A percentile compares a stretch with the other conserved stretches of the same genome.
These are phyloP conservation scores for Solenopsis fugax DNA, from an alignment of 1,140 invertebrate genomes.

Conservation along the genomic window DNA sequence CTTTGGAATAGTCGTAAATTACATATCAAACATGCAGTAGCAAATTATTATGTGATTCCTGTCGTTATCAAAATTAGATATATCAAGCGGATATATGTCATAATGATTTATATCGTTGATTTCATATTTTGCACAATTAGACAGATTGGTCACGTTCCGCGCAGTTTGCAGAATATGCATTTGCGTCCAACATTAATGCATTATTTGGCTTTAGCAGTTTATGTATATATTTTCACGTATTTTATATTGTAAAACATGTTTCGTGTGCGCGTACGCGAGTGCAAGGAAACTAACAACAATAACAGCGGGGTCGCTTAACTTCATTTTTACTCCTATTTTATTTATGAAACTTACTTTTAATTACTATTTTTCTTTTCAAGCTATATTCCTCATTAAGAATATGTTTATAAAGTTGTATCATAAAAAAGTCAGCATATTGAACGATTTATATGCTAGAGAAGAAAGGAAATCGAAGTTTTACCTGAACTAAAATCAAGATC, in stretches of 20 bases:
- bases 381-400: neutral
- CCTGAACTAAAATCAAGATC: neutral
- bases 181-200: conserved; percentile 26
- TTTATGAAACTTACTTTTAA: neutral
- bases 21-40: conserved; percentile 13
- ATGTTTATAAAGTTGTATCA: neutral
- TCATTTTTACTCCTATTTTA: neutral
- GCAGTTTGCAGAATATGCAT: conserved; percentile 16
- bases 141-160: conserved; percentile 52
- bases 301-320: neutral
- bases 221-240: conserved; percentile 16
- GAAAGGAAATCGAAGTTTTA: neutral
- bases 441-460: neutral
- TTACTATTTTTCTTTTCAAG: neutral
- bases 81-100: conserved; percentile 30
- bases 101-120: conserved; percentile 54
- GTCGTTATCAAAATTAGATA: conserved; percentile 38
- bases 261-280: neutral
- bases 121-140: conserved; percentile 59
- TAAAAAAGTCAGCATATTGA: neutral
- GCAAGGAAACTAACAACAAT: neutral
- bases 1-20: conserved; percentile 47
- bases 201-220: conserved; percentile 28
- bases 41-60: conserved; percentile 50
- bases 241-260: neutral